Evolutionary conservation across 2,797 vertebrate species (phyloP), one percentile per base, ranked within the genome.

Genomic region (Agapornis canus): DNA sequence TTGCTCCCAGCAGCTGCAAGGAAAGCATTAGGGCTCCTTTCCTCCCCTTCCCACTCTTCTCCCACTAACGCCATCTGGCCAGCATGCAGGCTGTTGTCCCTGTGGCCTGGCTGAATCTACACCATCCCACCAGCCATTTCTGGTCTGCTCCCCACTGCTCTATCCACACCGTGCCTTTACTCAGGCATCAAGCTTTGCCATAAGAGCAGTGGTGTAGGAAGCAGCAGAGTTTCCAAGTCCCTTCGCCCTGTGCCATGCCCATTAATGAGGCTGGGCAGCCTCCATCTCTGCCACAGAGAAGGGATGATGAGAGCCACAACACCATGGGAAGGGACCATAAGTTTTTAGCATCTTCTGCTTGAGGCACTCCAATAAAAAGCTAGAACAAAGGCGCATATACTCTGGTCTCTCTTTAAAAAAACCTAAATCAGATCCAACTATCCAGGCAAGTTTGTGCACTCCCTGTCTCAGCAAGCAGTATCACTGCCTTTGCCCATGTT

Each of bases 81-180:
- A 59, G 48, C 1, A 1, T 12, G 11, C 0, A 0, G 48, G 63
- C 47, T 42, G 23, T 14, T 56, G 66, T 51, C 43, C 12, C 47
- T 6, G 2, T 29, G 48, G 52, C 40, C 82, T 80, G 75, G 65
- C 57, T 79, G 56, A 59, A 89, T 40, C 5, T 37, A 43, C 27
- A 59, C 43, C 4, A 3, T 32, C 77, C 56, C 75, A 54, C 47
- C 19, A 26, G 56, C 21, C 51, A 54, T 29, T 47, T 59, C 37
- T 59, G 68, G 56, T 37, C 64, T 66, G 68, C 29, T 79, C 47
- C 35, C 7, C 5, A 1, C 21, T 35, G 54, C 76, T 76, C 35
- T 56, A 18, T 18, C 48, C 3, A 0, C 29, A 17, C 51, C 2
- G 0, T 6, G 1, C 72, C 29, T 75, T 75, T 42, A 37, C 9